Evolutionary conservation across 1,140 invertebrate genomes (phyloP), one percentile per base, ranked within the genome.

Genomic region (Ips typographus): DNA sequence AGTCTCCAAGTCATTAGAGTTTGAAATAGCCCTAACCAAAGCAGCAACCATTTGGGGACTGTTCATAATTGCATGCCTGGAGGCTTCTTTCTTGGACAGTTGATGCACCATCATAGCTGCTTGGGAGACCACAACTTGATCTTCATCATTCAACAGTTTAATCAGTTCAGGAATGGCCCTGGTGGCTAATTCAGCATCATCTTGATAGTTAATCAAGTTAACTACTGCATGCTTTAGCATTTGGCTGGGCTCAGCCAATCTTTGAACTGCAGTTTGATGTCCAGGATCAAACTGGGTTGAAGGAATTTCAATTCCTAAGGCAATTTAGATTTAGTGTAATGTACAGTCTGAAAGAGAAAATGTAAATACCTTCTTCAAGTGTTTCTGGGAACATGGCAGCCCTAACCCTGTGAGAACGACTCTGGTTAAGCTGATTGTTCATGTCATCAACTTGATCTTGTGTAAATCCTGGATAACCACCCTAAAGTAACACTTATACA

Each of bases 61-160:
- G 80, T 98, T 98, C 94, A 98, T 98, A 68, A 99, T 97, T 56
- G 96, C 96, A 78, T 98, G 95, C 8, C 97, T 89, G 6, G 95
- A 98, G 5, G 97, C 96, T 82, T 99, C 97, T 81, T 99, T 99
- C 85, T 98, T 99, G 1, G 95, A 98, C 65, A 99, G 84, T 79
- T 98, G 96, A 78, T 99, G 96, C 0, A 99, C 96, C 94, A 98
- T 97, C 94, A 98, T 98, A 56, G 95, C 95, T 49, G 96, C 96
- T 79, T 98, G 94, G 4, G 94, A 95, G 0, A 98, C 96, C 3
- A 98, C 94, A n/a, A 96, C 94, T 82, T 98, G 95, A 84, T 99
- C 97, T 82, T 99, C 95, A 80, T 98, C 94, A 77, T 96, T 98
- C 64, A 99, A 82, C n/a, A 99, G 85, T 80, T 98, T 98, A 63